A percentile compares a stretch with the other conserved stretches of the same genome.
These are phyloP conservation scores for Sylvia borin DNA, from an alignment of 2,797 vertebrate species.

Conservation along the genomic window DNA sequence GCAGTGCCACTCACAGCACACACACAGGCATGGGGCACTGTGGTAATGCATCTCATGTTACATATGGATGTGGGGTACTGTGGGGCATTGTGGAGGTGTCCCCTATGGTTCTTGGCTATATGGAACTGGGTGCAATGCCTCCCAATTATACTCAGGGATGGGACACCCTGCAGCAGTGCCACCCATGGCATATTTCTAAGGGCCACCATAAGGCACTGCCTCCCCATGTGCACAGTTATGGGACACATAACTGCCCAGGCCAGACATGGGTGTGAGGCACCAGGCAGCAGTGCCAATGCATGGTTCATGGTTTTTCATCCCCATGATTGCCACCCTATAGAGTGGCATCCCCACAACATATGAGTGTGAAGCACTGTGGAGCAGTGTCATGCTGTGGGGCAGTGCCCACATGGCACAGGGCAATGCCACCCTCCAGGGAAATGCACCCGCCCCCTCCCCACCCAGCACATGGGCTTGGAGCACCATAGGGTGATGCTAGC, in stretches of 20 bases:
- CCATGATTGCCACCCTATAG: neutral
- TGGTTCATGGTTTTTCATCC: neutral
- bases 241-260: neutral
- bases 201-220: neutral
- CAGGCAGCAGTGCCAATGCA: accelerated
- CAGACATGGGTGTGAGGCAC: neutral
- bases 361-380: neutral
- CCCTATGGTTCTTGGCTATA: neutral
- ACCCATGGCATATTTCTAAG: neutral
- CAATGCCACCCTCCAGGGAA: neutral
- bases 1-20: neutral
- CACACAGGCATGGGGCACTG: neutral
- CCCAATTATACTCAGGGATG: neutral
- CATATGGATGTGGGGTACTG: neutral
- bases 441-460: accelerated
- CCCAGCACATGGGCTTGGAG: neutral
- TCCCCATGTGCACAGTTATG: too few species aligned
- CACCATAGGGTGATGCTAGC: neutral
- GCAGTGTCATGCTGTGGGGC: neutral
- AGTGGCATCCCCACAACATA: accelerated
- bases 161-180: neutral
- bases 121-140: neutral
- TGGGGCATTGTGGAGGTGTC: neutral
- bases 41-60: neutral
- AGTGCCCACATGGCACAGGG: neutral